A percentile compares a stretch with the other conserved stretches of the same genome.
Evolutionary conservation across 2,888 invertebrate genomes (phyloP).

Genomic region (Heliconius sara): DNA sequence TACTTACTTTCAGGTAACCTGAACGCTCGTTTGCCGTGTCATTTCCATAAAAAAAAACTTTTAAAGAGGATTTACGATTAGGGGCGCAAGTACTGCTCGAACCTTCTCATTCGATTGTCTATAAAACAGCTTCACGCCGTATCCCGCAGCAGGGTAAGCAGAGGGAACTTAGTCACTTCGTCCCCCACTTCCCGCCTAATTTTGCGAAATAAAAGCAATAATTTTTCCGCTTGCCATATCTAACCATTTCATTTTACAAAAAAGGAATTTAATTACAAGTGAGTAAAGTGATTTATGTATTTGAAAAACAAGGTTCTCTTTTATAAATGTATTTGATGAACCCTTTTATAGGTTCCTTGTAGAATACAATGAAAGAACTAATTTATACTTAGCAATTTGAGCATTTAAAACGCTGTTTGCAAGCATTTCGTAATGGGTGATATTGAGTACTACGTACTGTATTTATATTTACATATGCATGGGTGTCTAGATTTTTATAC

Average conservation of each 20-base stretch:
- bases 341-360: slow-evolving; percentile 37
- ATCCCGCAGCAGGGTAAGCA: no score
- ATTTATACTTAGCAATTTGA: background rate
- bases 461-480: background rate
- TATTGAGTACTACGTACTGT: background rate
- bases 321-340: slow-evolving; percentile 49
- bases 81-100: no score
- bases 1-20: no score
- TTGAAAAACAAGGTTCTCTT: slow-evolving; percentile 50
- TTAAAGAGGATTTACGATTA: no score
- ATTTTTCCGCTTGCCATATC: slow-evolving; percentile 17
- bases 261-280: slow-evolving; percentile 60
- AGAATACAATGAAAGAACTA: slow-evolving; percentile 12
- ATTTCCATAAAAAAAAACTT: no score
- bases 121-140: no score
- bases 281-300: slow-evolving; percentile 61
- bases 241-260: slow-evolving; percentile 40
- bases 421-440: background rate
- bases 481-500: no score
- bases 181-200: no score
- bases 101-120: no score
- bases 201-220: background rate
- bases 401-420: background rate
- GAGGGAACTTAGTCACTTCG: no score
- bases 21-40: no score